These are phyloP conservation scores for Pocillopora verrucosa DNA, from an alignment of 64 coral and sea anemone species.

Conservation along the genomic window DNA sequence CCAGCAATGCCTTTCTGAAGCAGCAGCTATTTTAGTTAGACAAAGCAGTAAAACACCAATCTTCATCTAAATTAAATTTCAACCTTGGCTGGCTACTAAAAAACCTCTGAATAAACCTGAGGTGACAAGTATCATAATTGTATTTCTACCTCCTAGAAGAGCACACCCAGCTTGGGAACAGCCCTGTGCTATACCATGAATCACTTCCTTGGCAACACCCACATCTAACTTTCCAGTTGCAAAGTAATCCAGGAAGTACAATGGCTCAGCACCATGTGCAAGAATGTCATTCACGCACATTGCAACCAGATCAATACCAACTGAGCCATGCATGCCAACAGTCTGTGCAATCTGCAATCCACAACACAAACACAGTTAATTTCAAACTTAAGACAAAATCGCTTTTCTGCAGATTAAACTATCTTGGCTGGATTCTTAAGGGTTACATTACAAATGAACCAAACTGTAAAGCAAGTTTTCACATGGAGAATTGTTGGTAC, in stretches of 20 bases:
- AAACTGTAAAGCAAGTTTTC: too few species aligned
- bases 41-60: not conserved
- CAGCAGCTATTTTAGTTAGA: not conserved
- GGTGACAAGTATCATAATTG: too few species aligned
- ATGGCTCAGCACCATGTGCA: conserved; percentile 89
- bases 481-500: too few species aligned
- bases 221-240: conserved; percentile 73
- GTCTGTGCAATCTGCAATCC: conserved; percentile 65
- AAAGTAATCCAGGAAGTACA: conserved; percentile 95
- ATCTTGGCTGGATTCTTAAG: too few species aligned
- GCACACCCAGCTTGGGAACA: conserved; percentile 92
- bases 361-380: not conserved
- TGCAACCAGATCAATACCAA: conserved; percentile 90
- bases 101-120: too few species aligned
- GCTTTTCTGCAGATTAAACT: too few species aligned
- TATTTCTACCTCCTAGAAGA: conserved; percentile 78
- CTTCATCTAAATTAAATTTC: too few species aligned
- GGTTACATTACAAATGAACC: too few species aligned
- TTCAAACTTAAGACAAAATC: not conserved
- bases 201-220: conserved; percentile 71
- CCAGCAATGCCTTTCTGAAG: too few species aligned
- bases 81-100: too few species aligned
- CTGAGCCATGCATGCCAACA: conserved; percentile 65
- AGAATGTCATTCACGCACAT: conserved; percentile 98
- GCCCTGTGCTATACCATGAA: conserved; percentile 68